phyloP scores from a whole-genome alignment of 2,888 invertebrate genomes.

The Epirrhoe alternata region DNA sequence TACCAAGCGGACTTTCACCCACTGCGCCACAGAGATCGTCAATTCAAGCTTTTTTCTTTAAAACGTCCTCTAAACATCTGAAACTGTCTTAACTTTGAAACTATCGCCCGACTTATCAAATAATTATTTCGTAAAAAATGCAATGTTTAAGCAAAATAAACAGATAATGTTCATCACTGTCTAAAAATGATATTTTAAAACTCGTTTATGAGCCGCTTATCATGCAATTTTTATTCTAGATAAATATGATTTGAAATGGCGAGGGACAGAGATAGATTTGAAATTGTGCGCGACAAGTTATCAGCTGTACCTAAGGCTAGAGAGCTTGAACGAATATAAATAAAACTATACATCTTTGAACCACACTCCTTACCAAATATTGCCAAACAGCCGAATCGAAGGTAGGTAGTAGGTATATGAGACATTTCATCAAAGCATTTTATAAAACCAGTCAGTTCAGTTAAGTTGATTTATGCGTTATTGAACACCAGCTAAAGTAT shows the following conservation, averaged over 20 bases:
- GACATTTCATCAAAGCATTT: too few relatives aligned
- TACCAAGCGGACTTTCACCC: too few relatives aligned
- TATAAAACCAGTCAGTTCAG: neutral
- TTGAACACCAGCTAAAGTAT: neutral
- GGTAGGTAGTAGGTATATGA: too few relatives aligned
- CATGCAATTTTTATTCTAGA: neutral
- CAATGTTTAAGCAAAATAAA: constrained; percentile 19
- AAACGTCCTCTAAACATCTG: constrained; percentile 14
- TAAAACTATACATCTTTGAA: too few relatives aligned
- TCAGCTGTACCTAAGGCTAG: too few relatives aligned
- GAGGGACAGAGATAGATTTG: neutral
- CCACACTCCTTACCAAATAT: too few relatives aligned
- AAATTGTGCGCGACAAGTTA: too few relatives aligned
- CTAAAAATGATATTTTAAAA: constrained; percentile 55
- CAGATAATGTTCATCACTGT: constrained; percentile 47
- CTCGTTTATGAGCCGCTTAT: constrained; percentile 44
- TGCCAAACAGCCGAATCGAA: too few relatives aligned
- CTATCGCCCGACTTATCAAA: constrained; percentile 8
- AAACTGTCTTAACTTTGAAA: constrained; percentile 15
- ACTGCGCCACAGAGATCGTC: too few relatives aligned
- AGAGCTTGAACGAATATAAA: too few relatives aligned
- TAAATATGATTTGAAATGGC: neutral
- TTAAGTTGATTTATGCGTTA: neutral
- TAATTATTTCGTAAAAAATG: constrained; percentile 24
- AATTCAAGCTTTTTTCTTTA: constrained; percentile 17